Conservation (phyloP, 2,113 vertebrate genomes). For the Pycnonotus jocosus region DNA sequence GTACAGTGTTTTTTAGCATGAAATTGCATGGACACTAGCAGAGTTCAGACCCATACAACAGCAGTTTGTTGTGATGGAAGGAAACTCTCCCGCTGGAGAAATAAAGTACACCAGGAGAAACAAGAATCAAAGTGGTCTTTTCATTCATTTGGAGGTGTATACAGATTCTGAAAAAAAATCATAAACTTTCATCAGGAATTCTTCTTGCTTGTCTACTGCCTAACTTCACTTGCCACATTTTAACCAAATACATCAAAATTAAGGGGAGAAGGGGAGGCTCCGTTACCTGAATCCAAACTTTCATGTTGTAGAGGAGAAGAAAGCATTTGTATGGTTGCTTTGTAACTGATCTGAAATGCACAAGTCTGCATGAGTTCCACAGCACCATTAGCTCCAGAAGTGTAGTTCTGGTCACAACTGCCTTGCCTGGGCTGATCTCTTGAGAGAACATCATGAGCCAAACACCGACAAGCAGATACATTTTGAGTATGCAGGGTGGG, state of each 20-base stretch:
- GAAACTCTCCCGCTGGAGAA: neutral
- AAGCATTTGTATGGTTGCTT: neutral
- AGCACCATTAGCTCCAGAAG: neutral
- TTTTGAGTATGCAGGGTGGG: rapidly evolving
- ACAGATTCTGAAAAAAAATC: neutral
- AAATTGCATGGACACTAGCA: neutral
- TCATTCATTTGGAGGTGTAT: neutral
- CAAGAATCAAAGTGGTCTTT: neutral
- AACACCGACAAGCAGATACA: neutral
- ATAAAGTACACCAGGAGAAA: neutral
- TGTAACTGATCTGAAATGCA: neutral
- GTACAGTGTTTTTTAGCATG: neutral
- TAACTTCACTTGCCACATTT: neutral
- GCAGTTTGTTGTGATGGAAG: neutral
- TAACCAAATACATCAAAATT: neutral
- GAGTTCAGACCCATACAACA: neutral
- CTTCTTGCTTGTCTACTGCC: neutral
- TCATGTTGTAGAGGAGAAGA: neutral
- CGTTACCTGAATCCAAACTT: neutral
- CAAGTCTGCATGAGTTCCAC: neutral
- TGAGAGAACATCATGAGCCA: rapidly evolving
- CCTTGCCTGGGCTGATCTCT: neutral
- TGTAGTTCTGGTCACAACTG: neutral
- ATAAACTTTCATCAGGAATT: neutral
- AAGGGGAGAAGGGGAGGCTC: neutral